phyloP scores from a whole-genome alignment of 2,888 invertebrate genomes.

The Zygaena filipendulae region DNA sequence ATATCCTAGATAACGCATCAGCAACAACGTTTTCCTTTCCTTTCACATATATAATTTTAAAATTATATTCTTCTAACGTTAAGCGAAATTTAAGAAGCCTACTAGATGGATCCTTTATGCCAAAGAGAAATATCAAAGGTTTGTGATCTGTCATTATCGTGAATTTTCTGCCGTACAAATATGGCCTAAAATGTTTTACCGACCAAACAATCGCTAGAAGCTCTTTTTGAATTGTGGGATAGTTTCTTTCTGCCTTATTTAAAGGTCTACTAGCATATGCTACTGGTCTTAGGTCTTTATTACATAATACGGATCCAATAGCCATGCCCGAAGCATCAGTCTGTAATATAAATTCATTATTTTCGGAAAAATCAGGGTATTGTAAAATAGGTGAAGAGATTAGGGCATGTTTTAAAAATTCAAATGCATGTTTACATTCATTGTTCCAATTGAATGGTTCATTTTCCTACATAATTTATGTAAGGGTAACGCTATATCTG shows the following conservation, averaged over 20 bases:
- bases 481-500: constrained; percentile 16
- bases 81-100: constrained; percentile 15
- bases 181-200: constrained; percentile 6
- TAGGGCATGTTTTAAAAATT: background rate
- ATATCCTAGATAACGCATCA: constrained; percentile 15
- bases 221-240: constrained; percentile 12
- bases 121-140: constrained; percentile 14
- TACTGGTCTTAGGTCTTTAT: constrained; percentile 6
- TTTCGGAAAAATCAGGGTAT: constrained; percentile 14
- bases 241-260: constrained; percentile 11
- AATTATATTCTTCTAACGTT: constrained; percentile 15
- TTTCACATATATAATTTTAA: constrained; percentile 11
- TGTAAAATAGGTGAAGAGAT: constrained; percentile 2
- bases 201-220: constrained; percentile 10
- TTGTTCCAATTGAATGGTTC: background rate
- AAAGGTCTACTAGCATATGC: constrained; percentile 5
- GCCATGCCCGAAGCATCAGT: constrained; percentile 29
- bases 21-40: constrained; percentile 12
- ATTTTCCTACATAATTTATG: constrained; percentile 1
- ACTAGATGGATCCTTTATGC: constrained; percentile 13
- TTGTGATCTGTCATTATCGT: constrained; percentile 15
- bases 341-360: constrained; percentile 21
- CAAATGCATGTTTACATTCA: background rate
- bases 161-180: constrained; percentile 3
- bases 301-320: constrained; percentile 16